Percentiles rank a stretch among this genome's conserved stretches.
phyloP scores from a whole-genome alignment of 2,888 invertebrate species.

The Disparrhopalites patrizii region DNA sequence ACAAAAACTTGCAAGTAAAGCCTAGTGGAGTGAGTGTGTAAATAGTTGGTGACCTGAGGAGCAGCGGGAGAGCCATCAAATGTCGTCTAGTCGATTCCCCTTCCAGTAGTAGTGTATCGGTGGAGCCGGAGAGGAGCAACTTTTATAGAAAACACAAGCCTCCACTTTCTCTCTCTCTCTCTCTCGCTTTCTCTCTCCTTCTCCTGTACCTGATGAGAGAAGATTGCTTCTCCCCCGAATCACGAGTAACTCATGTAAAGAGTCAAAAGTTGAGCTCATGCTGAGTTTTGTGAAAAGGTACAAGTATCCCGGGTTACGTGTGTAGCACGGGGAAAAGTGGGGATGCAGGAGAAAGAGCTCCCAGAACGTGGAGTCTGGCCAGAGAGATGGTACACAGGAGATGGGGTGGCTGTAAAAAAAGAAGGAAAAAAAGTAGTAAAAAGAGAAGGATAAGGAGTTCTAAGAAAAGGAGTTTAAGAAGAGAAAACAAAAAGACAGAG shows the following conservation, averaged over 20 bases:
- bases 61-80: slow-evolving; percentile 23
- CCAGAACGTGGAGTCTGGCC: too few relatives aligned
- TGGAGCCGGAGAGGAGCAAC: background rate
- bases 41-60: slow-evolving; percentile 21
- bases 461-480: too few relatives aligned
- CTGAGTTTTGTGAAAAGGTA: slow-evolving; percentile 27
- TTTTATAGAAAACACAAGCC: background rate
- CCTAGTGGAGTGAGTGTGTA: slow-evolving; percentile 9
- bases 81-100: slow-evolving; percentile 18
- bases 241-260: slow-evolving; percentile 22
- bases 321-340: background rate
- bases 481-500: too few relatives aligned
- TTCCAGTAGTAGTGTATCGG: background rate
- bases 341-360: background rate
- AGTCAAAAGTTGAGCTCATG: slow-evolving; percentile 25
- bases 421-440: too few relatives aligned
- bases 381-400: too few relatives aligned
- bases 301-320: slow-evolving; percentile 13
- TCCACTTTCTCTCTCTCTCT: too few relatives aligned
- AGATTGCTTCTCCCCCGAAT: slow-evolving; percentile 18
- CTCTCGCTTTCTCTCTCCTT: background rate
- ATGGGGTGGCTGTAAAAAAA: too few relatives aligned
- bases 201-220: slow-evolving; percentile 23
- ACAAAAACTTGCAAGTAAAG: background rate
- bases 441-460: too few relatives aligned